Conservation (phyloP, 2,888 invertebrate species). For the Hemaris fuciformis region DNA sequence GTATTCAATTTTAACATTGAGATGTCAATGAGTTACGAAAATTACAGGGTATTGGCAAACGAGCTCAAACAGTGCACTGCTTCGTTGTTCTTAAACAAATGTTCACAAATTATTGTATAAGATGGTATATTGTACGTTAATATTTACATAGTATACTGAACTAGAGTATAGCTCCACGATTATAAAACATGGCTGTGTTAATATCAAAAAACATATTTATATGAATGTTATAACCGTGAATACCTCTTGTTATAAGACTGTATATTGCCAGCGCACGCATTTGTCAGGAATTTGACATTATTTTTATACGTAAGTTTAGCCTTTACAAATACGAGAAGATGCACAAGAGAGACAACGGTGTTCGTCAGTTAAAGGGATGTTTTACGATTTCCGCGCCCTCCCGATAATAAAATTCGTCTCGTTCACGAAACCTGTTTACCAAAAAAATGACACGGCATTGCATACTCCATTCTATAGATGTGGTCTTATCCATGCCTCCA, state of each 20-base stretch:
- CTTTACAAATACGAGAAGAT: not conserved
- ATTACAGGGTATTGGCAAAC: conserved; percentile 57
- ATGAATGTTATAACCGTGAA: conserved; percentile 67
- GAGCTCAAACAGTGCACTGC: conserved; percentile 52
- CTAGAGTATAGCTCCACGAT: conserved; percentile 43
- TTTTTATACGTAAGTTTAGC: conserved; percentile 25
- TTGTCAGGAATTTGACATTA: conserved; percentile 36
- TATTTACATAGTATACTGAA: conserved; percentile 41
- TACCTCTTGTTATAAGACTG: conserved; percentile 77
- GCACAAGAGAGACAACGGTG: not conserved
- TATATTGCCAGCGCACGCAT: conserved; percentile 55
- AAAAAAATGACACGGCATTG: not conserved
- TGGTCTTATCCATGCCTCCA: not conserved
- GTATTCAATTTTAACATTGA: not conserved
- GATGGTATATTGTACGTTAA: conserved; percentile 29
- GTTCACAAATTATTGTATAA: conserved; percentile 44
- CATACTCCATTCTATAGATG: not conserved
- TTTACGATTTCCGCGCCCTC: not conserved
- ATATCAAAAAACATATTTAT: conserved; percentile 76
- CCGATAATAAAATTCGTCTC: not conserved
- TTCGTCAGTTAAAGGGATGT: not conserved
- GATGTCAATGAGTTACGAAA: not conserved
- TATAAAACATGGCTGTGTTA: conserved; percentile 77
- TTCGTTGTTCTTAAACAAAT: conserved; percentile 40
- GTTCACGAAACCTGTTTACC: not conserved